Base-by-base conservation (phyloP, 2,113 vertebrate species). In the Orthonyx spaldingii region DNA sequence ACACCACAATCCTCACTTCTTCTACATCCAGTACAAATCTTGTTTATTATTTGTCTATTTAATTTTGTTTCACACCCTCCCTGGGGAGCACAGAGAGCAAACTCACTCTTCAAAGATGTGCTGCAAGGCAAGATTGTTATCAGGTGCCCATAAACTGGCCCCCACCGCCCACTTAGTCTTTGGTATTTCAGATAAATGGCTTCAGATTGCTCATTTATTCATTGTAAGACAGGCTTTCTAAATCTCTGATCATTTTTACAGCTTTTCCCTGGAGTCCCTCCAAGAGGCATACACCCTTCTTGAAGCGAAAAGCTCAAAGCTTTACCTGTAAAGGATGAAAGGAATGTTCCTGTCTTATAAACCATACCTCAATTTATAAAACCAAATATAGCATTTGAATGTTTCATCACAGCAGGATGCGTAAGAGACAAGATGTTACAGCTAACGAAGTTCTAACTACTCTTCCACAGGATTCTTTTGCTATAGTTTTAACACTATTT, bases 231-330 rank as follows among this genome's bases (percentile, higher is more conserved):
- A 37, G 53, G 78, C 41, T 96, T 94, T 72, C 63, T 76, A 90
- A 90, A 90, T 33, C 49, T 94, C 63, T 93, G 53, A 93, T 90
- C 16, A 53, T 72, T 90, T 90, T 64, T 80, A 80, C 42, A 72
- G 75, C 70, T 76, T 88, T 93, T 30, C 35, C 28, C 70, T 88
- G 50, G 82, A 92, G 82, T 77, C 32, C 9, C 33, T 93, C 75
- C 82, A 90, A 41, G 17, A 33, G 75, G 66, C 5, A 33, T 64
- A 76, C 37, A 82, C 26, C 18, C 22, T 82, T 71, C 84, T 94
- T 86, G 75, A 94, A 93, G 75, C 65, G 44, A 33, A 83, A 89
- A 90, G 37, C 82, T 92, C 94, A 90, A 95, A 93, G 90, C 46
- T 90, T 86, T 74, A 88, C 63, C 68, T 88, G n/a, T 69, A 66